Evolutionary conservation across 1,140 invertebrate species (phyloP), one percentile per base, ranked within the genome.

Genomic region (Anadara kagoshimensis): DNA sequence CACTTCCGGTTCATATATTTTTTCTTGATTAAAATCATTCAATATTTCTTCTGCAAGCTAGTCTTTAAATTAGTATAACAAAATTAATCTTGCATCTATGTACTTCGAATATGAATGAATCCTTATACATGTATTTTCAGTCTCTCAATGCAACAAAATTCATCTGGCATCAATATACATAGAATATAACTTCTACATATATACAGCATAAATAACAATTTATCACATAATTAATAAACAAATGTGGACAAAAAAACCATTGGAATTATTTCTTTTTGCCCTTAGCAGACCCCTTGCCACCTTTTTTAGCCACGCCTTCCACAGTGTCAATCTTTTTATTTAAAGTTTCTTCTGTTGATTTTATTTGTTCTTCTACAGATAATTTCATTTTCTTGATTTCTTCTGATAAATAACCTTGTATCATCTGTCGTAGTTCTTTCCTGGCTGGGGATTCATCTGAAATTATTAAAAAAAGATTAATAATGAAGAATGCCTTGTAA

Each of bases 341-440:
- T 16, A 88, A 62, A 5, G 69, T 61, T 4, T 87, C 85, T 65
- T 87, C 86, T 53, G 86, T 84, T 16, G 62, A 64, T 73, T 85
- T 86, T 22, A 88, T 70, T 65, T 88, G 82, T 61, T 86, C 80
- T 44, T 88, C 87, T 5, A 88, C 78, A 0, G 80, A 78, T 26
- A 75, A 26, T 72, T 84, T 84, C 70, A 88, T 82, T 70, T 86
- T 87, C 69, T 87, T 85, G 7, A 87, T 80, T 68, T 88, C 87
- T 43, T 86, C 85, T 43, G 78, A 24, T 49, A 88, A 73, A 68
- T 83, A 85, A 2, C 73, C 75, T 57, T 84, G 79, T 12, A 88
- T 87, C 82, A 88, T 82, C 8, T 76, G 63, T 16, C 83, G 68
- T 49, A 88, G 69, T 57, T 88, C 87, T 58, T 85, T 83, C 41